phyloP scores from a whole-genome alignment of 2,113 vertebrate genomes.

The Leuciscus idus region DNA sequence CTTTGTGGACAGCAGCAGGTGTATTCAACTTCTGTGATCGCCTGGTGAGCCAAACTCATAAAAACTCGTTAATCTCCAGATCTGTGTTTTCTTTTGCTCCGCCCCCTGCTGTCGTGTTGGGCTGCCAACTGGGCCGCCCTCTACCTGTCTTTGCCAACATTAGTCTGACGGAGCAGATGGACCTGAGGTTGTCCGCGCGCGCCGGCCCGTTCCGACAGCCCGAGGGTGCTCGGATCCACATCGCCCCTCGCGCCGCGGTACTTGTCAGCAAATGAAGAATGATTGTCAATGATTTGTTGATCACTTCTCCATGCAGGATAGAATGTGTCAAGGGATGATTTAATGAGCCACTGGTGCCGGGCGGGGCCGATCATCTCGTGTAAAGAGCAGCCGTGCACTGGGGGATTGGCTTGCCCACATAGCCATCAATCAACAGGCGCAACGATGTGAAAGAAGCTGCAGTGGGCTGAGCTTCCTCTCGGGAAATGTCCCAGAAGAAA shows the following conservation, averaged over 20 bases:
- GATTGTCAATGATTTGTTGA: slow-evolving; percentile 38
- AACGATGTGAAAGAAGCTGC: neutral
- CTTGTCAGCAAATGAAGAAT: slow-evolving; percentile 27
- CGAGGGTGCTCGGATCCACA: neutral
- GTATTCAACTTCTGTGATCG: slow-evolving; percentile 35
- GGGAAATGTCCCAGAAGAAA: neutral
- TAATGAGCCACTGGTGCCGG: slow-evolving; percentile 34
- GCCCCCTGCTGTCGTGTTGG: slow-evolving; percentile 61
- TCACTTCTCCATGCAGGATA: slow-evolving; percentile 21
- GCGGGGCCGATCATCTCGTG: slow-evolving; percentile 61
- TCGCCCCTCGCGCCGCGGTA: neutral
- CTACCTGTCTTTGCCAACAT: slow-evolving; percentile 67
- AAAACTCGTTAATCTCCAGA: slow-evolving; percentile 68
- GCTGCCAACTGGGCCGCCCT: slow-evolving; percentile 59
- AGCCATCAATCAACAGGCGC: slow-evolving; percentile 66
- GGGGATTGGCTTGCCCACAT: slow-evolving; percentile 63
- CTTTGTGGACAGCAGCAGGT: slow-evolving; percentile 41
- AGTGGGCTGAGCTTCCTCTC: neutral
- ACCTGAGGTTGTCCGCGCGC: slow-evolving; percentile 56
- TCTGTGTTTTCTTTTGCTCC: slow-evolving; percentile 57
- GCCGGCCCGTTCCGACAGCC: neutral
- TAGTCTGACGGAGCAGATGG: slow-evolving; percentile 52
- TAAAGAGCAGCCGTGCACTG: slow-evolving; percentile 59
- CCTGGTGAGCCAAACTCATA: slow-evolving; percentile 31
- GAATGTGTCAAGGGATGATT: slow-evolving; percentile 38